These are phyloP conservation scores for Iselma pallidipennis DNA, from an alignment of 2,888 invertebrate genomes.

Conservation along the genomic window DNA sequence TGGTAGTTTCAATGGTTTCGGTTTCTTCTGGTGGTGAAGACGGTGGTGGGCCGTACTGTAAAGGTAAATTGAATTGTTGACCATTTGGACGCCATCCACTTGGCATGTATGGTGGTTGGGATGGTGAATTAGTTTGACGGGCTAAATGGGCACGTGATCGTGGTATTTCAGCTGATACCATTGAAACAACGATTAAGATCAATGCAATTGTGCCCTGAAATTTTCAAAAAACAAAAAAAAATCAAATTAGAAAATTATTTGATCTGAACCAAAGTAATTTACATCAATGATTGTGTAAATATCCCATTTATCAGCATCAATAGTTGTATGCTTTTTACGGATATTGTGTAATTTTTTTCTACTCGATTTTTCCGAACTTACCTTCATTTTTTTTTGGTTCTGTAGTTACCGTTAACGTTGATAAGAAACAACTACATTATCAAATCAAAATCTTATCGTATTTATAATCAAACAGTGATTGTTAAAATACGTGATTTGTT, in stretches of 20 bases:
- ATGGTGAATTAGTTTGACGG: conserved; percentile 30
- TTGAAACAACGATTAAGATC: conserved; percentile 50
- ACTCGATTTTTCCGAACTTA: not conserved
- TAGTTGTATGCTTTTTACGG: conserved; percentile 27
- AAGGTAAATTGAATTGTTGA: conserved; percentile 54
- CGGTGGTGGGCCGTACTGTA: conserved; percentile 39
- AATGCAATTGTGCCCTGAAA: conserved; percentile 52
- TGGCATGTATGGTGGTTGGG: conserved; percentile 51
- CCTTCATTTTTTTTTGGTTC: conserved; percentile 14
- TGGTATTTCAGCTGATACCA: conserved; percentile 57
- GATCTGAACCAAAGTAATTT: conserved; percentile 10
- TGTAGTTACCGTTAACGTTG: not conserved
- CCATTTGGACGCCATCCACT: conserved; percentile 58
- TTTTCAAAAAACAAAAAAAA: no score
- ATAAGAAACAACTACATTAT: conserved; percentile 8
- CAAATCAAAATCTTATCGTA: conserved; percentile 10
- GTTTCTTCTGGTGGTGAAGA: conserved; percentile 34
- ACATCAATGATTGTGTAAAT: conserved; percentile 44
- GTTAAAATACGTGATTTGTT: conserved; percentile 14
- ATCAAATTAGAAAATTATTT: not conserved
- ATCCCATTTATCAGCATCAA: conserved; percentile 38
- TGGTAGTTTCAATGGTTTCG: conserved; percentile 43
- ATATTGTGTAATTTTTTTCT: conserved; percentile 14
- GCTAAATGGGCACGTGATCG: conserved; percentile 46
- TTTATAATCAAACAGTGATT: conserved; percentile 16